Evolutionary conservation across 2,888 invertebrate genomes (phyloP), one percentile per base, ranked within the genome.

Genomic region (Arrhopalites spinosus): DNA sequence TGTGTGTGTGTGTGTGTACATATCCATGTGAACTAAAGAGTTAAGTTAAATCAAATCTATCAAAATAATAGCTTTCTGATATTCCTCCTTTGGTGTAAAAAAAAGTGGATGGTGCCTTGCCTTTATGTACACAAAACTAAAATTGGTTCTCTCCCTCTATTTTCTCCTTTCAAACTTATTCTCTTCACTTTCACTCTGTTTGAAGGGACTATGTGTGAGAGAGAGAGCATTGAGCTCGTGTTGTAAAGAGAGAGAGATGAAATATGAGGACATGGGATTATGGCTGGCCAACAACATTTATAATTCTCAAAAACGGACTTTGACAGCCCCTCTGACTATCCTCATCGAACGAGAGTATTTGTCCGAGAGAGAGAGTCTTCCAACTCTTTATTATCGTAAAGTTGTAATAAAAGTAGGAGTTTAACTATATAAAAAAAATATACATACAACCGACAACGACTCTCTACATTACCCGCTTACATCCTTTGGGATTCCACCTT

Each of bases 251-350:
- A 2, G 36, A 66, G 36, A 36, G 36, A 67, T 70, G 75, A 75
- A 75, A 75, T 70, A 71, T 70, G 30, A 36, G 61, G 64, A 75
- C 64, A 63, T 30, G 27, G 70, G 56, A 71, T 77, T 77, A 70
- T 74, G 72, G 77, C 66, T 53, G 47, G 47, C 67, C 75, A 56
- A 67, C 74, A 74, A 63, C 69, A 77, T 77, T 74, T 70, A 77
- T 69, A 77, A 74, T 77, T 77, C 69, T 64, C 45, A 56, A 25
- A 56, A 69, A 69, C 30, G 30, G 45, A 27, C 63, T 36, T 23
- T 67, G 67, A 67, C 67, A 67, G 67, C 45, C 47, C 20, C 45
- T 45, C 20, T 3, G n/a, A 53, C 53, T 53, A 53, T 53, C 50
- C n/a, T 50, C 36, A 36, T 50, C 50, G 2, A n/a, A n/a, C 50